phyloP scores from a whole-genome alignment of 2,113 vertebrate genomes.

The Caracal caracal region DNA sequence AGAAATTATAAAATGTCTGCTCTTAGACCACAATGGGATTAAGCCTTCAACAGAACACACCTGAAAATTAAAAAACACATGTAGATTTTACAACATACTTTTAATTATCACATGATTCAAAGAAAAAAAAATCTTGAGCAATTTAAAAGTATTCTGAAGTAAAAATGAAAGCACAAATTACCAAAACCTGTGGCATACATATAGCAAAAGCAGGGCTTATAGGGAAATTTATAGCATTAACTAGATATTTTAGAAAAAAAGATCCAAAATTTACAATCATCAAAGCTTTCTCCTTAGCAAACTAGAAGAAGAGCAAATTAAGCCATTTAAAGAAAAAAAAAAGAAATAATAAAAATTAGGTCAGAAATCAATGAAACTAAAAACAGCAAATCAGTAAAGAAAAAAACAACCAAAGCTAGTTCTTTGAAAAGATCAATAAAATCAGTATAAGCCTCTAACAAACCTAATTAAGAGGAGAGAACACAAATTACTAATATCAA shows the following conservation, averaged over 20 bases:
- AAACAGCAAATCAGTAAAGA: neutral
- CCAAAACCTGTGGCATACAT: neutral
- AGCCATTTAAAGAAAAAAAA: neutral
- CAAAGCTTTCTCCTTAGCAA: neutral
- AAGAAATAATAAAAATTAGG: neutral
- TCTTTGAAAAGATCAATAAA: neutral
- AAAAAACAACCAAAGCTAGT: neutral
- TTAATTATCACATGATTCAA: neutral
- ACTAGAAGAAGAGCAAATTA: neutral
- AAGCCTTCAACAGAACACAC: neutral
- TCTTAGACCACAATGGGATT: neutral
- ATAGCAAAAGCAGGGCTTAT: neutral
- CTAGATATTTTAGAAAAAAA: neutral
- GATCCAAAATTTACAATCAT: neutral
- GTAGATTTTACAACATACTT: neutral
- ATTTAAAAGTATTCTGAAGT: neutral
- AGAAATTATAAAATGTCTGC: neutral
- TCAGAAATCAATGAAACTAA: neutral
- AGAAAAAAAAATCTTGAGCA: neutral
- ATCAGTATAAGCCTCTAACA: neutral
- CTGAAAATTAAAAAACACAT: neutral
- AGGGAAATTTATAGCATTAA: neutral
- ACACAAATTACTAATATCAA: neutral
- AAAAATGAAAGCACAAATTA: neutral
- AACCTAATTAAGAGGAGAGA: neutral